These are phyloP conservation scores for Sebastes vulpes DNA, from an alignment of 2,797 vertebrate genomes.

Conservation along the genomic window DNA sequence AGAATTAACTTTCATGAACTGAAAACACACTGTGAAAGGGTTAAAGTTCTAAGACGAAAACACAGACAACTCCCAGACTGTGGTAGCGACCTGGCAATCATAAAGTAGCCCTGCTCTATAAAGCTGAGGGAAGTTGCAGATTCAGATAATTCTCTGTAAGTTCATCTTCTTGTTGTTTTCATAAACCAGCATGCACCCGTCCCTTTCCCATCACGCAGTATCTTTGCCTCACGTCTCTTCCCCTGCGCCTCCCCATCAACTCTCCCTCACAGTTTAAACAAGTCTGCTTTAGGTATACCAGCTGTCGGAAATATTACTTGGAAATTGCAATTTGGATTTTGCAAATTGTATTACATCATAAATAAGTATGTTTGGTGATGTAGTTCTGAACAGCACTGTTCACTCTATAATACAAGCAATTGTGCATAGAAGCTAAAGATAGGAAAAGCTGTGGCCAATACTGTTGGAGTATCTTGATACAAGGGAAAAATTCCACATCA, in stretches of 20 bases:
- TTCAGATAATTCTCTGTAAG: not conserved
- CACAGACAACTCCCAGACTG: too few relatives aligned
- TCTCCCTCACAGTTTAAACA: too few relatives aligned
- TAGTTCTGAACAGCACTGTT: not conserved
- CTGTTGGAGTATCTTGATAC: not conserved
- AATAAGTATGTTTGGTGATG: not conserved
- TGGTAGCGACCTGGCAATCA: too few relatives aligned
- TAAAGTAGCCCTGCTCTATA: not conserved
- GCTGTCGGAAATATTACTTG: not conserved
- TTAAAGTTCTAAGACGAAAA: too few relatives aligned
- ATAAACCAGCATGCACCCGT: fast-evolving
- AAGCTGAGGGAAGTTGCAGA: not conserved
- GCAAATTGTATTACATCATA: not conserved
- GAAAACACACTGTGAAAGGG: too few relatives aligned
- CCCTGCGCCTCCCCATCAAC: fast-evolving
- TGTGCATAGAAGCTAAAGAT: not conserved
- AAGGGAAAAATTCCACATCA: not conserved
- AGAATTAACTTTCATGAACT: too few relatives aligned
- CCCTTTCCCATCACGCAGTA: too few relatives aligned
- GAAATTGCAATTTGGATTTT: not conserved
- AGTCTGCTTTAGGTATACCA: too few relatives aligned
- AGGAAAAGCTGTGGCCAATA: not conserved
- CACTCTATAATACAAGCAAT: not conserved
- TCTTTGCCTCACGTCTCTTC: too few relatives aligned
- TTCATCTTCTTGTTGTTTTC: too few relatives aligned